Percentiles rank a stretch among this genome's conserved stretches.
Evolutionary conservation across 2,797 vertebrate genomes (phyloP).

Genomic region (Carcharodon carcharias): DNA sequence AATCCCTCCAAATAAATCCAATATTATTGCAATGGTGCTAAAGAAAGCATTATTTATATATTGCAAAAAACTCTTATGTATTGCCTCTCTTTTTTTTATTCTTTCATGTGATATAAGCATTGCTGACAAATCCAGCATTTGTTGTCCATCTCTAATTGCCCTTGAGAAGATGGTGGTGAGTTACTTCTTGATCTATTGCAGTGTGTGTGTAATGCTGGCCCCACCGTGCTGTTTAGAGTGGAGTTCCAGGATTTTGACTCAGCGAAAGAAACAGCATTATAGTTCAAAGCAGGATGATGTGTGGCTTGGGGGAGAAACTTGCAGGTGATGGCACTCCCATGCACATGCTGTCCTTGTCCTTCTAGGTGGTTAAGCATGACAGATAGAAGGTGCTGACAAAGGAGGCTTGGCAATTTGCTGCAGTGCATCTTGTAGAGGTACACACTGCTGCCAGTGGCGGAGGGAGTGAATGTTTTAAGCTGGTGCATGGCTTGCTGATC

Average conservation of each 20-base stretch:
- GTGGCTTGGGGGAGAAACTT: no score
- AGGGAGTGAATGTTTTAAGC: no score
- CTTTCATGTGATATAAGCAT: neutral
- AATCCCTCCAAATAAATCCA: neutral
- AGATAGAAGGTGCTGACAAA: no score
- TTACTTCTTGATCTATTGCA: neutral
- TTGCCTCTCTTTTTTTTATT: neutral
- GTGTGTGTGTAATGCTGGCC: neutral
- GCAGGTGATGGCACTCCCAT: no score
- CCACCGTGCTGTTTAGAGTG: neutral
- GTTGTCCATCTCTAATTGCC: neutral
- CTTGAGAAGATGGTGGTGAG: neutral
- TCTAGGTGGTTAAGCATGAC: no score
- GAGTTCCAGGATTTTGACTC: neutral
- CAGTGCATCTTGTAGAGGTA: no score
- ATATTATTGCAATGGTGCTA: neutral
- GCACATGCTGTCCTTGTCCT: no score
- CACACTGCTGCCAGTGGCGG: no score
- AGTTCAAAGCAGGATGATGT: no score
- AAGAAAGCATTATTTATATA: neutral
- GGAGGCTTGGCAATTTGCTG: no score
- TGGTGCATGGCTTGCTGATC: no score
- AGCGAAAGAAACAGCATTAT: no score
- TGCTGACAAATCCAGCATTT: neutral
- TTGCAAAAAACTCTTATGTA: neutral